Percentiles rank a stretch among this genome's conserved stretches.
These are phyloP conservation scores for Anarhynchus alexandrinus DNA, from an alignment of 2,113 vertebrate genomes.

Conservation along the genomic window DNA sequence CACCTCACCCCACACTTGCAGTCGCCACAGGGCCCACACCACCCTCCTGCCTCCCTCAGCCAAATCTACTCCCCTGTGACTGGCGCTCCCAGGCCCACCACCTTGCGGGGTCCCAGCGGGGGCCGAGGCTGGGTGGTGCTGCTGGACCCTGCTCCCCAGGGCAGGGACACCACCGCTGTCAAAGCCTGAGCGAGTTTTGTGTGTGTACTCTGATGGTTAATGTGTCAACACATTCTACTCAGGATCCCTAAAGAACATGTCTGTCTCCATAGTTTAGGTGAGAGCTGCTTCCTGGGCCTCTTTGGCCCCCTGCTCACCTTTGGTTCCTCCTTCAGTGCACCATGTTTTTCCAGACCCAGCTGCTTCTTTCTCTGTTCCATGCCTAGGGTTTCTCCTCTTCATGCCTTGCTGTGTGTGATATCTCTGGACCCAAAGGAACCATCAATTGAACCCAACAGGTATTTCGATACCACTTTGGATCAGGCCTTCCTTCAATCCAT, in stretches of 20 bases:
- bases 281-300: background rate
- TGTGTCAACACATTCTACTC: background rate
- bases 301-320: rapidly evolving
- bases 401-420: no score
- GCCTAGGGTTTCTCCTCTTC: background rate
- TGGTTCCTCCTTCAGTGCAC: background rate
- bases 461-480: rapidly evolving
- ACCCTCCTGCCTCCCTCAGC: background rate
- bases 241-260: background rate
- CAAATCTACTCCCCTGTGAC: background rate
- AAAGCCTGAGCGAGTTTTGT: background rate
- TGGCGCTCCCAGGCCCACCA: rapidly evolving
- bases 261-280: background rate
- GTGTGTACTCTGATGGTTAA: no score
- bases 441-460: background rate
- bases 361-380: background rate
- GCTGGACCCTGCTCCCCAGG: background rate
- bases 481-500: background rate
- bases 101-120: background rate
- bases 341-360: background rate
- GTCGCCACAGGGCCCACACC: background rate
- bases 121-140: background rate
- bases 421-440: background rate
- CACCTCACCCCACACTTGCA: background rate
- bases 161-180: rapidly evolving